Conservation (phyloP, 2,888 invertebrate species). For the Podabrus alpinus region DNA sequence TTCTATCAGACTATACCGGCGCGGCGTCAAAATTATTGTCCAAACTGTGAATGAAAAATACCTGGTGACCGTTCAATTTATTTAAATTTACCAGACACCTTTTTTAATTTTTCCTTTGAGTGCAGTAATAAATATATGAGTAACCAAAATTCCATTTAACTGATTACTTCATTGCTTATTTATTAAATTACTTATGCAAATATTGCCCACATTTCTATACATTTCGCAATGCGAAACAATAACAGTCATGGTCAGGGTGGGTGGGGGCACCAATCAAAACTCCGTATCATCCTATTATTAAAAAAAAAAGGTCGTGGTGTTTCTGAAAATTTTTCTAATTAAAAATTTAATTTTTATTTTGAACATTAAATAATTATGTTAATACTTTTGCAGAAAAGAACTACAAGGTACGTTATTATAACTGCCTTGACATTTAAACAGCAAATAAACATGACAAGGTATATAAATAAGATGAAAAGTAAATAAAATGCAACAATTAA, state of each 20-base stretch:
- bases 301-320: background rate
- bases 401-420: background rate
- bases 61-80: background rate
- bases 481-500: slow-evolving; percentile 12
- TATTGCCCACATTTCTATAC: background rate
- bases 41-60: too few relatives aligned
- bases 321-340: background rate
- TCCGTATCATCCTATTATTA: too few relatives aligned
- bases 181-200: background rate
- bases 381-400: background rate
- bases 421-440: slow-evolving; percentile 7
- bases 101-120: background rate
- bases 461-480: slow-evolving; percentile 8
- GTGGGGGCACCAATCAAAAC: too few relatives aligned
- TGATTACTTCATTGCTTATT: background rate
- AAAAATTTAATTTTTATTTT: background rate
- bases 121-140: background rate
- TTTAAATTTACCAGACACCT: background rate
- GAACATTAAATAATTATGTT: background rate
- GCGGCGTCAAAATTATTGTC: background rate
- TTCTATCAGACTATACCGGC: too few relatives aligned
- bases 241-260: background rate
- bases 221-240: background rate
- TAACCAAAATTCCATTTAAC: background rate
- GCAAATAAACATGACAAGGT: slow-evolving; percentile 6